Conservation (phyloP, 1,140 invertebrate species). For the Drosophila nasuta region DNA sequence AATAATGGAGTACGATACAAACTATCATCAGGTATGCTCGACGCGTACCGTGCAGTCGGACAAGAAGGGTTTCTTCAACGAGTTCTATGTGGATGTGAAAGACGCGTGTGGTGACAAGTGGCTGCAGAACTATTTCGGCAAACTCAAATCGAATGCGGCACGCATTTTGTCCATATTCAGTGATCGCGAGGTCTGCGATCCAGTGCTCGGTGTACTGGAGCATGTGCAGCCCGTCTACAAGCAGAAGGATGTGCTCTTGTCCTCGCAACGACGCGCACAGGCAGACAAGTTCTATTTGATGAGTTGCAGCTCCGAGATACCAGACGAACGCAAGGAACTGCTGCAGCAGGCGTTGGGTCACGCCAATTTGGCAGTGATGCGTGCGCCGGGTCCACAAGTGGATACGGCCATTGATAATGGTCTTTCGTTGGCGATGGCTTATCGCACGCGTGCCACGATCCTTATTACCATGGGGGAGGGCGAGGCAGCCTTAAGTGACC, state of each 20-base stretch:
- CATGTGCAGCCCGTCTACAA: constrained; percentile 85
- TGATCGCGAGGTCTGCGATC: constrained; percentile 85
- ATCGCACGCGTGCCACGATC: constrained; percentile 87
- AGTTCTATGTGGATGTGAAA: constrained; percentile 85
- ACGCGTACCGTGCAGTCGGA: constrained; percentile 87
- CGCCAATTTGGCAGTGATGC: constrained; percentile 88
- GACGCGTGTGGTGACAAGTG: constrained; percentile 85
- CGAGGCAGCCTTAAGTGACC: constrained; percentile 87
- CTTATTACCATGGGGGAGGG: constrained; percentile 86
- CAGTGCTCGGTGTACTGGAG: constrained; percentile 84
- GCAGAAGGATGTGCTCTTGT: constrained; percentile 85
- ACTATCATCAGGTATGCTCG: constrained; percentile 86
- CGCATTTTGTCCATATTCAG: constrained; percentile 86
- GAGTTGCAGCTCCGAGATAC: constrained; percentile 45
- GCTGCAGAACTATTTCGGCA: constrained; percentile 86
- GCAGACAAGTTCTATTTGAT: constrained; percentile 84
- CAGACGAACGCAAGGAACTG: constrained; percentile 72
- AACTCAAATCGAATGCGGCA: constrained; percentile 86
- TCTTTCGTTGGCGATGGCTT: constrained; percentile 87
- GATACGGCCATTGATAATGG: constrained; percentile 87
- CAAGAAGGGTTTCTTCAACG: constrained; percentile 87
- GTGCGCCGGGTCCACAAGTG: constrained; percentile 86
- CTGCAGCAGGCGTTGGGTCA: constrained; percentile 86
- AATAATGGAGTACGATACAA: constrained; percentile 69
- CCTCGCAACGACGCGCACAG: constrained; percentile 84